Evolutionary conservation across 2,888 invertebrate species (phyloP), one percentile per base, ranked within the genome.

Genomic region (Camptogramma bilineatum): DNA sequence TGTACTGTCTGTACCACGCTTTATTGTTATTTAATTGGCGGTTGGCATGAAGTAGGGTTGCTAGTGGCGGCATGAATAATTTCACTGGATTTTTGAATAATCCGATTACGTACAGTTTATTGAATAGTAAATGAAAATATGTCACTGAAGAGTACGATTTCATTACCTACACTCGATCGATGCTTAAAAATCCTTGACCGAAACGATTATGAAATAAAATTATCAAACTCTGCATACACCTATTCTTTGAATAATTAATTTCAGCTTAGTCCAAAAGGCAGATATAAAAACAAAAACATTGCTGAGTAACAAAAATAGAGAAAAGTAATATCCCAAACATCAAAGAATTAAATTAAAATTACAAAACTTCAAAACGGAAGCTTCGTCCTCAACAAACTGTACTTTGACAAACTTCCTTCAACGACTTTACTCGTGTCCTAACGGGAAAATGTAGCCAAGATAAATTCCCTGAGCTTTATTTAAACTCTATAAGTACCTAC

Each of bases 1-100:
- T 78, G 76, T 80, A 75, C 77, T 77, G 82, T 81, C 81, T 83
- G 79, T 81, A 78, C 78, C 77, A 71, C 69, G 83, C 82, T 84
- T 86, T 82, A 88, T 86, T 85, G 87, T 85, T 85, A 83, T 82
- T 84, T 84, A 87, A 88, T 87, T 85, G 83, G 70, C 70, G 76
- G 76, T 83, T 77, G 58, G 74, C 74, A 77, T 80, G 76, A 62
- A 55, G 52, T 65, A 62, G 69, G 72, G 70, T 46, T 66, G 68
- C 48, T 64, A 62, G 57, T 60, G 46, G 13, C 24, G 42, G 53
- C 55, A 52, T 62, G n/a, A 62, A 52, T 62, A 57, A 62, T 54
- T 65, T n/a, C 31, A 50, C 47, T 56, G 28, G 24, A 24, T 48
- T 52, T 54, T 52, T 44, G 47, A 54, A 64, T 56, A 52, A 60